Base-by-base conservation (phyloP, 1,140 invertebrate species). In the Leguminivora glycinivorella region DNA sequence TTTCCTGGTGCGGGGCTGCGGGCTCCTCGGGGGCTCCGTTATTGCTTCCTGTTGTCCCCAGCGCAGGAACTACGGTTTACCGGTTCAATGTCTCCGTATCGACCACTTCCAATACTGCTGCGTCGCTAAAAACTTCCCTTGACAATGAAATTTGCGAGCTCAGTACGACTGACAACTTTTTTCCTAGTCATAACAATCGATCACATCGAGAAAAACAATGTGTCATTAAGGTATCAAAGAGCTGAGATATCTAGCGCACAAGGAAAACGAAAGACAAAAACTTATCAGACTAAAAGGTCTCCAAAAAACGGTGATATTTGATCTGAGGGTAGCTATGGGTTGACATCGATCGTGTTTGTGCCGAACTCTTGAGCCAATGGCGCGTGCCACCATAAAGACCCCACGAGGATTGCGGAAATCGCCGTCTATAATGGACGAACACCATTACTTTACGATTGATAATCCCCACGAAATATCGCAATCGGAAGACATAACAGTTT, bases 341-440 rank as follows among this genome's bases (percentile, higher is more conserved):
- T 14, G 58, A 63, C 58, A 63, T 63, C 58, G 66, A 52, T 56
- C 71, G 74, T 85, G 80, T 84, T 81, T 82, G 82, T 82, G 72
- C 75, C 77, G 72, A 81, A 82, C 88, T 86, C 83, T 69, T 79
- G 75, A 76, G 68, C 84, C 89, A 92, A 92, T 92, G 91, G 85
- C 84, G 87, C 91, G 90, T 92, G 84, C 82, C 78, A 82, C 88
- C 87, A 91, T 92, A 92, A 92, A 90, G 87, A 83, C 88, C 84
- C 88, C 85, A 86, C 83, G 85, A 82, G 84, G 83, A 84, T 80
- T 81, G 77, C 84, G 91, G 88, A 89, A 87, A 89, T 90, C 86
- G 85, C 75, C 83, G 82, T 82, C 87, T 85, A 87, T 90, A 90
- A 91, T 89, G 85, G 88, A 75, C 83, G 85, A 87, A 88, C 83